Base-by-base conservation (phyloP, 2,888 invertebrate genomes). In the Nebria salina region DNA sequence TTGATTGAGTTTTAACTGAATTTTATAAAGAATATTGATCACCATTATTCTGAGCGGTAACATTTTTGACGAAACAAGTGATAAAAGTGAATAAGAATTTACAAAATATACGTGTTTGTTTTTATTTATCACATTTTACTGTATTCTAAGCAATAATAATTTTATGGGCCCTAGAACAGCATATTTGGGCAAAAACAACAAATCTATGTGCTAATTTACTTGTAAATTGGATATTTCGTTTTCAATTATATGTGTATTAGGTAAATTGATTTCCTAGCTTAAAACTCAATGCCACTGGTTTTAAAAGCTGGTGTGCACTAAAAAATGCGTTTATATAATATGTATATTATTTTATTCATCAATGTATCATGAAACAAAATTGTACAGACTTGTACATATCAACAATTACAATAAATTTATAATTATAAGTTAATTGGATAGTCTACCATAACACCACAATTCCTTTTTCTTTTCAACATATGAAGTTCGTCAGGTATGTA, bases 351-450 rank as follows among this genome's bases (percentile, higher is more conserved):
- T 64, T 75, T 64, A 64, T 75, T 64, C 20, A 25, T 75, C 43
- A 76, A 76, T 81, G 81, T 81, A n/a, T 73, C 43, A 43, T 73
- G 41, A 81, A 76, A 54, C 76, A 76, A 81, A 76, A 73, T 76
- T 81, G 81, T 81, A 81, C 81, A 81, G 81, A 76, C 72, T 73
- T 81, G 81, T 81, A 81, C 81, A 81, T 81, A 81, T 81, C 81
- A 81, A 81, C 65, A 81, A 54, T 73, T 81, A 81, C 66, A 81
- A 81, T 81, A 81, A 81, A 81, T 81, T 81, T 81, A 81, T 81
- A 81, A 81, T 81, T 76, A 81, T 73, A 26, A 81, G 75, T 70
- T 26, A 81, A 54, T 54, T 75, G 43, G 5, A 73, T 7, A 54
- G 8, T 54, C 13, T 13, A 54, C 54, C 54, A 54, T 34, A 34